Evolutionary conservation across 2,888 invertebrate genomes (phyloP).

Genomic region (Gastracanthus pulcherrimus): DNA sequence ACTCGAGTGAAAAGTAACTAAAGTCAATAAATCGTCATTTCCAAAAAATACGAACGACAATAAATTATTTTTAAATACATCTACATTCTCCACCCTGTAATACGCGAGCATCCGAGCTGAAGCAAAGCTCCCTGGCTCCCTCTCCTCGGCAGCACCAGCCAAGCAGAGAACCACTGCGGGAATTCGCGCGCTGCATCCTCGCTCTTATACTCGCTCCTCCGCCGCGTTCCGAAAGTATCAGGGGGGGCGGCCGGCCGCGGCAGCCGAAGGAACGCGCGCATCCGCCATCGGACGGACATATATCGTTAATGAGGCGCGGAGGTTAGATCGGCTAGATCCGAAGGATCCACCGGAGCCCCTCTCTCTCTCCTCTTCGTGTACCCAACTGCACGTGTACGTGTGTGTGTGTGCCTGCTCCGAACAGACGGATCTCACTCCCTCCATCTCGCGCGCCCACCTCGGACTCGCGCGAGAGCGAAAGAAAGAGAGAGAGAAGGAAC

Average conservation of each 20-base stretch:
- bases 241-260: neutral
- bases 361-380: no score
- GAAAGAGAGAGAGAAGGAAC: slow-evolving; percentile 46
- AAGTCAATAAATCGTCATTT: no score
- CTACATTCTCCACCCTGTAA: no score
- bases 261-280: slow-evolving; percentile 2
- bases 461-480: slow-evolving; percentile 38
- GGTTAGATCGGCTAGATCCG: slow-evolving; percentile 65
- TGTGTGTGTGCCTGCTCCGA: neutral
- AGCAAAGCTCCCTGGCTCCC: neutral
- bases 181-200: slow-evolving; percentile 37
- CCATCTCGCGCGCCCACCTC: slow-evolving; percentile 26
- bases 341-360: slow-evolving; percentile 57
- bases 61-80: no score
- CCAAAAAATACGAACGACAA: no score
- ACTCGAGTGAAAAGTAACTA: no score
- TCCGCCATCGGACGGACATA: slow-evolving; percentile 54
- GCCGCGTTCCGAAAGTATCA: slow-evolving; percentile 29
- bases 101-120: no score
- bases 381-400: neutral
- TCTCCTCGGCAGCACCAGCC: no score
- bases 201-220: no score
- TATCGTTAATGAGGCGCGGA: slow-evolving; percentile 68
- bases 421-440: slow-evolving; percentile 61
- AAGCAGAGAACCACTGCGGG: slow-evolving; percentile 45